Base-by-base conservation (phyloP, 2,797 vertebrate genomes). In the Chaetophractus vellerosus region DNA sequence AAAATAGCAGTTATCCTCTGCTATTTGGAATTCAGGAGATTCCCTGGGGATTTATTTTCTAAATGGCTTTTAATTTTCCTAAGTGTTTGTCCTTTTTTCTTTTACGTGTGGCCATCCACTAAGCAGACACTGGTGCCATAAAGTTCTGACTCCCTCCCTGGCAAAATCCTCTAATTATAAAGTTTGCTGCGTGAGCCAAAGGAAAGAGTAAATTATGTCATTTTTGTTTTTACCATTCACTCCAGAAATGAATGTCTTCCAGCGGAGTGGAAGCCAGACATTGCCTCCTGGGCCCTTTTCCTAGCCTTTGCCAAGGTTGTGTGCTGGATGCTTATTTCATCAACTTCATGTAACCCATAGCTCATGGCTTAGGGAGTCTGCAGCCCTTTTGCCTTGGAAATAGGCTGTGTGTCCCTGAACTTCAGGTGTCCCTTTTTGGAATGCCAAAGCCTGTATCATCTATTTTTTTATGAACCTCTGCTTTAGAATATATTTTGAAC, bases 11-110 rank as follows among this genome's bases (percentile, higher is more conserved):
- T 89, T 55, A 12, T 84, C 79, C 7, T 91, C 2, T 2, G 61
- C 38, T n/a, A 28, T 93, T 66, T 96, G 85, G 96, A 93, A 97
- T 95, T 90, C 83, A 75, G 71, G 74, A 95, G 80, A 84, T 69
- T 78, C 87, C 84, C 57, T 36, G 41, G 55, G 59, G 63, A 88
- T 93, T 97, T 94, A 96, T 93, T 96, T 97, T 95, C 91, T 95
- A 96, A 96, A 93, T 96, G 95, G 57, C 76, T 97, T 96, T 89
- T 95, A 94, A 97, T 97, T 97, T 97, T 76, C 94, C 36, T 95
- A 95, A 96, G 94, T 95, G 96, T 89, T 72, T 96, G 96, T 95
- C 91, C 90, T 96, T 95, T 92, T 90, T 52, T 61, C 68, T 82
- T 81, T 90, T 92, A 41, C 63, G 74, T 71, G 33, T 1, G 0